Base-by-base conservation (phyloP, 2,888 invertebrate species). In the Willowsia nigromaculata region DNA sequence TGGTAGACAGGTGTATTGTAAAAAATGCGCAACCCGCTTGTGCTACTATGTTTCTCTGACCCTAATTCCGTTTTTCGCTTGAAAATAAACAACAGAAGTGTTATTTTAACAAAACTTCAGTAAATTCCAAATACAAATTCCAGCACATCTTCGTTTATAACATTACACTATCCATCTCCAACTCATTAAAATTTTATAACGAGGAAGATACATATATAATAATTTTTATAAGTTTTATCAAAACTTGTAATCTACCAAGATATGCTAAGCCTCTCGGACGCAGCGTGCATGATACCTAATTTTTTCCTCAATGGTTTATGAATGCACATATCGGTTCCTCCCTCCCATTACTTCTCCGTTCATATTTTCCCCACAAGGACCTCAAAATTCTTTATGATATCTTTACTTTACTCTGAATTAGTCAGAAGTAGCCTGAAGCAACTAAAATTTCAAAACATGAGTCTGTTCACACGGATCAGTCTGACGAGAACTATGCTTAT, bases 211-310 rank as follows among this genome's bases (percentile, higher is more conserved):
- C 50, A 65, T 43, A 30, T 74, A 68, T 47, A 53, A 85, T 85
- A 74, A 74, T 71, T 85, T 85, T 85, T 74, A 85, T 76, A 59
- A 85, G 84, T 76, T 76, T 85, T 85, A 85, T 85, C 84, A 74
- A 33, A 74, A 37, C 59, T 15, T 76, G 84, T 74, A 85, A 85
- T 85, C 84, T 85, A 18, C 40, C 9, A 30, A 33, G 53, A 27
- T 53, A 43, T 71, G 83, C 83, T 68, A 68, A 83, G 83, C 83
- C 83, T 53, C 47, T 68, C 25, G 65, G 65, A 65, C 33, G 65
- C 33, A 65, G 65, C 9, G 59, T 25, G 27, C 27, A 27, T 59
- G 27, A 9, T 9, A 13, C 11, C n/a, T n/a, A n/a, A n/a, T n/a
- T n/a, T n/a, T n/a, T n/a, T n/a, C n/a, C n/a, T n/a, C n/a, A n/a